Base-by-base conservation (phyloP, 2,888 invertebrate genomes). In the Alloscopus bannaensis region DNA sequence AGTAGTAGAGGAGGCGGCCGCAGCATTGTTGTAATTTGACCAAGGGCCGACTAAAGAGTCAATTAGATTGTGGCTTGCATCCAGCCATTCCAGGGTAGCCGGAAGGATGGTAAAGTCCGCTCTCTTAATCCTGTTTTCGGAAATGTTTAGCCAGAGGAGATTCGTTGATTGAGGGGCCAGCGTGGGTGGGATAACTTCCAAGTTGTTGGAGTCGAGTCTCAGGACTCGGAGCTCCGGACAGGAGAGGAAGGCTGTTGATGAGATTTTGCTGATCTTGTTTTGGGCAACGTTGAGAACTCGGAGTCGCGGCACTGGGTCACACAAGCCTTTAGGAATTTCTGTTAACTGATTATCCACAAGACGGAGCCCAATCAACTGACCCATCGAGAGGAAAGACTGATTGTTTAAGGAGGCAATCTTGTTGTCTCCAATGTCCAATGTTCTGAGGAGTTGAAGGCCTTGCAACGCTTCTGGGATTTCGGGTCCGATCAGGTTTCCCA, bases 71-170 rank as follows among this genome's bases (percentile, higher is more conserved):
- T 93, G 91, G 87, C 94, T 94, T 90, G 94, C 92, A 88, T 95
- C 94, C 73, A 95, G 89, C 93, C 93, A 94, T 88, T 93, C 93
- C 55, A 95, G 90, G 87, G 92, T 93, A 1, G 90, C 88, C 16
- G 95, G 95, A 86, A 95, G 90, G 87, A 94, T 92, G 85, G 93
- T 93, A 87, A 94, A 95, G 89, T 95, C 94, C 88, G 94, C 94
- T 92, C 93, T 93, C 81, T 92, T 90, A 84, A 95, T 89, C 24
- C 20, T 66, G 89, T 95, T 95, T 88, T 93, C 92, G 64, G 94
- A 94, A 76, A 94, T 93, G 89, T 95, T 95, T 85, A 95, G 89
- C 93, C 94, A 94, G 85, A 93, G 92, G 78, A 95, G 91, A 83
- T 92, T 92, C 86, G 93, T 92, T 80, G 84, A 86, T 86, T 84